phyloP scores from a whole-genome alignment of 2,113 vertebrate species.

The Oncorhynchus gorbuscha region DNA sequence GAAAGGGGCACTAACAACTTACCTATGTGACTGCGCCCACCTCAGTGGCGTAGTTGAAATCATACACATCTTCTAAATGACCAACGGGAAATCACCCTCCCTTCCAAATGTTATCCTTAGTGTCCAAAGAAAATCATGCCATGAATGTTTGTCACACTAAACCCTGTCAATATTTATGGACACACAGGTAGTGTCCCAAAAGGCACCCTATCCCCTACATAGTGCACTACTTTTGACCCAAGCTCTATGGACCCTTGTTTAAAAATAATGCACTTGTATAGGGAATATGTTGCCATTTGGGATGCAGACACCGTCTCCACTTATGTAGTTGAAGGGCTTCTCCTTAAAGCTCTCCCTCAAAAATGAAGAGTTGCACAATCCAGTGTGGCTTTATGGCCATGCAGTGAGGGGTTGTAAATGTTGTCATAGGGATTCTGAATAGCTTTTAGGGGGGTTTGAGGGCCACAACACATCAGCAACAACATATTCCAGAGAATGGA shows the following conservation, averaged over 20 bases:
- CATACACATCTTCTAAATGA: too few species aligned
- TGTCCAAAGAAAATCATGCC: neutral
- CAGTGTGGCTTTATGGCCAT: constrained; percentile 46
- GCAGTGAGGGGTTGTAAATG: constrained; percentile 54
- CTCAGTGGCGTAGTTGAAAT: too few species aligned
- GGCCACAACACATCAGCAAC: neutral
- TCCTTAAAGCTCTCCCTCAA: constrained; percentile 58
- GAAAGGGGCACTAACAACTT: too few species aligned
- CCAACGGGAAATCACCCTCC: neutral
- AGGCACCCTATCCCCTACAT: too few species aligned
- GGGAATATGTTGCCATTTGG: too few species aligned
- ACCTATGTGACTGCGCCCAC: too few species aligned
- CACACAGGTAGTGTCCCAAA: neutral
- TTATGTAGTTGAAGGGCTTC: constrained; percentile 52
- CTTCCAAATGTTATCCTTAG: neutral
- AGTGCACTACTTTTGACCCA: too few species aligned
- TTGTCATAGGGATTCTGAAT: constrained; percentile 45
- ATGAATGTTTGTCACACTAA: constrained; percentile 48
- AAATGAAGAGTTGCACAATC: constrained; percentile 50
- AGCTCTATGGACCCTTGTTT: too few species aligned
- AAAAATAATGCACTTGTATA: too few species aligned
- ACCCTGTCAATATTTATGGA: constrained; percentile 60
- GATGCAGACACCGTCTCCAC: constrained; percentile 32
- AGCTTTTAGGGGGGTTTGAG: constrained; percentile 18
- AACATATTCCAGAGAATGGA: neutral